Percentiles rank a stretch among this genome's conserved stretches.
These are phyloP conservation scores for Cantharis rufa DNA, from an alignment of 2,888 invertebrate genomes.

Conservation along the genomic window DNA sequence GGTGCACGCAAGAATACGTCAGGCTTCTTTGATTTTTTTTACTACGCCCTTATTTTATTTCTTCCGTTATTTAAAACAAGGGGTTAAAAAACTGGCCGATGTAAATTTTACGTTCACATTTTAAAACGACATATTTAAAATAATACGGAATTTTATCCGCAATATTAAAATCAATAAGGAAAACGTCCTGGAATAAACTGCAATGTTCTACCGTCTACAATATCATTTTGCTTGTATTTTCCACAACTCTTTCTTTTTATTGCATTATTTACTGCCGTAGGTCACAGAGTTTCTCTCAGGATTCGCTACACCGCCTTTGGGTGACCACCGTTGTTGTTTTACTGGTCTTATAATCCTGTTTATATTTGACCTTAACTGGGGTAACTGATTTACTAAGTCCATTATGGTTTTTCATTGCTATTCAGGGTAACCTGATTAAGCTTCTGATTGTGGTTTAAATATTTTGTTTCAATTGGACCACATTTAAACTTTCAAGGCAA, in stretches of 20 bases:
- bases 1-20: constrained; percentile 13
- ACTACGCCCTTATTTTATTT: constrained; percentile 6
- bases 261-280: not conserved
- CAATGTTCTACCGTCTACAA: not conserved
- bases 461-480: constrained; percentile 11
- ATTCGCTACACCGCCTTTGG: constrained; percentile 11
- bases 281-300: not conserved
- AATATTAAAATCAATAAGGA: constrained; percentile 4
- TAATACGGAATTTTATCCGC: not conserved
- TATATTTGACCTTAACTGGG: constrained; percentile 16
- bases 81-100: not conserved
- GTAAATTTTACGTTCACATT: not conserved
- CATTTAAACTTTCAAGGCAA: constrained; percentile 9
- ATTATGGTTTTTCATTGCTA: constrained; percentile 24
- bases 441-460: constrained; percentile 8
- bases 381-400: constrained; percentile 22
- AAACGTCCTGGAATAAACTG: not conserved
- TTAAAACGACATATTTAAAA: not conserved
- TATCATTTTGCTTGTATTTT: not conserved
- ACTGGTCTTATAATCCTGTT: constrained; percentile 21
- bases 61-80: constrained; percentile 5
- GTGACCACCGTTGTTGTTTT: constrained; percentile 19
- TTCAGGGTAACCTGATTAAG: constrained; percentile 20
- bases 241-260: constrained; percentile 8
- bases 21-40: constrained; percentile 18